These are phyloP conservation scores for Coptodon rendalli DNA, from an alignment of 2,113 vertebrate species.

Conservation along the genomic window DNA sequence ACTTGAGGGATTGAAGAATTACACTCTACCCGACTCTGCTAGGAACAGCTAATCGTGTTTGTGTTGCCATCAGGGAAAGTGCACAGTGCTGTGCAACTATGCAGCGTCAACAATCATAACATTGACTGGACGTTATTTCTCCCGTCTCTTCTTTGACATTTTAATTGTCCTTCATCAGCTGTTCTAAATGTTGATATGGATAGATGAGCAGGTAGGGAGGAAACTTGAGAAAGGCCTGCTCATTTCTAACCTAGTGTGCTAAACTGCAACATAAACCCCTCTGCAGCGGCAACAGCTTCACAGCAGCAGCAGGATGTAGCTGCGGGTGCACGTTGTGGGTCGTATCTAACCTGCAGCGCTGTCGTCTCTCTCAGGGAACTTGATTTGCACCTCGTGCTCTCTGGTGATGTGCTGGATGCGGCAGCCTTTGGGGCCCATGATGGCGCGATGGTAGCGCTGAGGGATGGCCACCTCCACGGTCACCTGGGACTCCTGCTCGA, in stretches of 20 bases:
- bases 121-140: neutral
- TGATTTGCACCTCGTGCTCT: slow-evolving; percentile 77
- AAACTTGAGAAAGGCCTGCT: neutral
- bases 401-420: slow-evolving; percentile 75
- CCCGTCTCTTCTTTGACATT: neutral
- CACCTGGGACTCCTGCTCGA: slow-evolving; percentile 73
- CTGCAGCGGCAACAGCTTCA: neutral
- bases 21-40: neutral
- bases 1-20: neutral
- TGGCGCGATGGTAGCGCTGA: slow-evolving; percentile 73
- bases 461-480: slow-evolving; percentile 73
- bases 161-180: neutral
- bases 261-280: neutral
- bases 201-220: neutral
- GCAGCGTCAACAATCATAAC: neutral
- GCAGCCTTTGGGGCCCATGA: slow-evolving; percentile 77
- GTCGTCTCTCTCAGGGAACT: slow-evolving; percentile 81
- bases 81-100: neutral
- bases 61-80: neutral
- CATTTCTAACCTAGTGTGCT: neutral
- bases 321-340: neutral
- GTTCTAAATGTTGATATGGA: neutral
- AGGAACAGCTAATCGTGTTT: neutral
- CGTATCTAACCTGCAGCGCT: slow-evolving; percentile 57
- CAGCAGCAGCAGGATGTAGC: neutral